Base-by-base conservation (phyloP, 2,888 invertebrate genomes). In the Conistra vaccinii region DNA sequence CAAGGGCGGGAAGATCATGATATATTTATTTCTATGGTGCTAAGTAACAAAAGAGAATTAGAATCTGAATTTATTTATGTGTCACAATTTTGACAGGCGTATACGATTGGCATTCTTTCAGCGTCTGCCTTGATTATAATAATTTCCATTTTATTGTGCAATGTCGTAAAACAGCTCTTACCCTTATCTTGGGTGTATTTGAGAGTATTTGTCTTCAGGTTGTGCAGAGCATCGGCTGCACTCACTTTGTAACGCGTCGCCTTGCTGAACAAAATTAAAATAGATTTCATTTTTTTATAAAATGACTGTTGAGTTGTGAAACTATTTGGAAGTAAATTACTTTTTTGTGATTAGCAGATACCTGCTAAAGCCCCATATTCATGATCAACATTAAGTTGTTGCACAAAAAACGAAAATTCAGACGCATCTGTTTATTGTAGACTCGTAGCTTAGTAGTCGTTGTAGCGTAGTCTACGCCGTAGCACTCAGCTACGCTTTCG, bases 401-500 rank as follows among this genome's bases (percentile, higher is more conserved):
- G n/a, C 20, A 23, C 20, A 35, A 23, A 68, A 20, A 32, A 32
- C n/a, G 20, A 35, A 45, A 7, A 42, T 9, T 42, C 20, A 6
- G 17, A 42, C 29, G 6, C 51, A 20, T 4, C n/a, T 20, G 35
- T 20, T 32, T 32, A 17, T n/a, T 12, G n/a, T n/a, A 26, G n/a
- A 20, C 29, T 58, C n/a, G 29, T 60, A n/a, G 9, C 39, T 39
- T 29, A 42, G 42, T 42, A 42, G 42, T 12, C 42, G 42, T 4
- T 14, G 42, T 42, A 42, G 4, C 42, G 42, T n/a, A n/a, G 42
- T 29, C 3, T 76, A 76, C 76, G 76, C 48, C 76, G 76, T 53
- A 67, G 76, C 45, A 53, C 53, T 35, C 7, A 1, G 76, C 62
- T 57, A 74, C 48, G 62, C n/a, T 48, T 75, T 63, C 75, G 62